Base-by-base conservation (phyloP, 1,140 invertebrate genomes). In the Zelostemma sp. region DNA sequence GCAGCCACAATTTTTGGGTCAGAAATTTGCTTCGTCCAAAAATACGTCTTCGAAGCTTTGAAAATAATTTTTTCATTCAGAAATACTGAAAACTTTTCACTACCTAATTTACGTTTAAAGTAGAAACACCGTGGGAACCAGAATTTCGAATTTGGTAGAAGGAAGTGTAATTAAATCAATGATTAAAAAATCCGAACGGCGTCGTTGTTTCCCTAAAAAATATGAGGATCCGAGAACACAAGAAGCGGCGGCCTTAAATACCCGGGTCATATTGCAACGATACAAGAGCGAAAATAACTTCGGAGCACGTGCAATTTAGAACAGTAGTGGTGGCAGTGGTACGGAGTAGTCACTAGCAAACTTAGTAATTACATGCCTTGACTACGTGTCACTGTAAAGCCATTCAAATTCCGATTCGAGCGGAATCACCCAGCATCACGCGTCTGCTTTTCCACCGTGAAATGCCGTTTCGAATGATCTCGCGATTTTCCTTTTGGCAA, bases 221-320 rank as follows among this genome's bases (percentile, higher is more conserved):
- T 59, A 59, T 50, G 49, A 31, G 50, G 60, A 63, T 53, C 59
- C 28, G 9, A 69, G 50, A 63, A 64, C 40, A 57, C 57, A 69
- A 63, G 66, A 62, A 41, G 55, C 47, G 41, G 67, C 67, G n/a
- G n/a, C n/a, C 67, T 64, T 69, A 69, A 64, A 69, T 69, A 69
- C 57, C 51, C 67, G 45, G 61, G 67, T 69, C 67, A 69, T 69
- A 64, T 69, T 69, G 57, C 67, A 64, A 57, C 59, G 67, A 64
- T 64, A 64, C 56, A 43, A 60, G 57, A 21, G 51, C 61, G 28
- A 69, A 69, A 69, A 69, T 69, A 69, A 47, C 67, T 64, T 35
- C 6, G 28, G 43, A 69, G 51, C 61, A 69, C 67, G 67, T 69
- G 67, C 61, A 69, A 60, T 64, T 64, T 56, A 19, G 43, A 70